Evolutionary conservation across 2,113 vertebrate species (phyloP).

Genomic region (Sceloporus tristichus): DNA sequence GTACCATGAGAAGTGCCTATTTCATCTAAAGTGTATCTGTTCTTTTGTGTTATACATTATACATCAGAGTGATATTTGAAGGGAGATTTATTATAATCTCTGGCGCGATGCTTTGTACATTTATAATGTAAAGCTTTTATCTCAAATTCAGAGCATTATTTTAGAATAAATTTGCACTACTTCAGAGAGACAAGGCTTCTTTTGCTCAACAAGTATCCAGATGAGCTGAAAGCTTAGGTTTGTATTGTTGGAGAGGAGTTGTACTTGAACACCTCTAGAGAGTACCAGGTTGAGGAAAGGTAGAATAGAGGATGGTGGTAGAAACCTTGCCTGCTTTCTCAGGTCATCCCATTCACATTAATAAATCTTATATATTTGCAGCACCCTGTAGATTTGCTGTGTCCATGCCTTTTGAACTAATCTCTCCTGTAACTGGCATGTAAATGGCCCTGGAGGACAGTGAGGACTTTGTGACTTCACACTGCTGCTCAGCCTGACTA

Average conservation of each 20-base stretch:
- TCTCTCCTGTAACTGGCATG: too few relatives aligned
- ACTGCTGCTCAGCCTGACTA: too few relatives aligned
- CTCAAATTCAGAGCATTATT: constrained; percentile 78
- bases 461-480: too few relatives aligned
- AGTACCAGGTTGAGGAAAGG: not conserved
- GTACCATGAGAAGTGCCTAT: constrained; percentile 52
- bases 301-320: too few relatives aligned
- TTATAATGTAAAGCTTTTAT: constrained; percentile 80
- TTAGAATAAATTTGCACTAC: constrained; percentile 66
- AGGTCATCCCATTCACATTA: not conserved
- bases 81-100: constrained; percentile 74
- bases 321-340: not conserved
- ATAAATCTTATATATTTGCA: too few relatives aligned
- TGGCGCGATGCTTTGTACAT: constrained; percentile 76
- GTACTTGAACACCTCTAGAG: not conserved
- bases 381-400: too few relatives aligned
- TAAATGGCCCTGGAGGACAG: too few relatives aligned
- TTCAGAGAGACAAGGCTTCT: constrained; percentile 48
- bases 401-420: too few relatives aligned
- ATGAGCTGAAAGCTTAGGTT: constrained; percentile 13
- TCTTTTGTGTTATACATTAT: constrained; percentile 76
- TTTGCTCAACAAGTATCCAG: constrained; percentile 39
- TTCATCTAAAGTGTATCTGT: constrained; percentile 66
- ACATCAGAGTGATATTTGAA: constrained; percentile 76
- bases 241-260: constrained; percentile 18